A percentile compares a stretch with the other conserved stretches of the same genome.
These are phyloP conservation scores for Nephrotoma appendiculata DNA, from an alignment of 2,888 invertebrate species.

Conservation along the genomic window DNA sequence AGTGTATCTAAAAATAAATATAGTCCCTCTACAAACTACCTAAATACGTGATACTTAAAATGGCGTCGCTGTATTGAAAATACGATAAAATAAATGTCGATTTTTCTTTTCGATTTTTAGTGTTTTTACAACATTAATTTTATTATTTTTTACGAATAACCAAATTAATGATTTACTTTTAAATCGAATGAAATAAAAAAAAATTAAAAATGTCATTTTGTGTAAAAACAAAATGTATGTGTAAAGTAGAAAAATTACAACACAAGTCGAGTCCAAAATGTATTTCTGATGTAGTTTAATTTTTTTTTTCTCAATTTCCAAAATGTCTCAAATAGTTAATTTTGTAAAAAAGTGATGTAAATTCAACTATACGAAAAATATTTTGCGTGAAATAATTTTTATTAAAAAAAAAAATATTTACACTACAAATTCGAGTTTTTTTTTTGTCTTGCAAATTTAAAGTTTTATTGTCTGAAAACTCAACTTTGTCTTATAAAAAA, in stretches of 20 bases:
- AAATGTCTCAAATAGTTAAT: background rate
- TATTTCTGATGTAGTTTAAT: background rate
- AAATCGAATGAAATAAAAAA: background rate
- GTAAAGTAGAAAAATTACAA: background rate
- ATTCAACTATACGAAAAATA: background rate
- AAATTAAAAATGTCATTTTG: background rate
- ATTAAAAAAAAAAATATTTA: background rate
- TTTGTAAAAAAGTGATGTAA: background rate
- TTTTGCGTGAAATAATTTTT: background rate
- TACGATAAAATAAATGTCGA: background rate
- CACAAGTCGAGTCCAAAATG: background rate
- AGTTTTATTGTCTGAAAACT: background rate
- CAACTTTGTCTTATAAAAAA: background rate
- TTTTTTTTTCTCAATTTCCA: background rate
- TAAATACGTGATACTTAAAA: slow-evolving; percentile 2
- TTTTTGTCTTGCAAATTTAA: background rate
- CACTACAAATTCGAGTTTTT: background rate
- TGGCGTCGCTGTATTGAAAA: background rate
- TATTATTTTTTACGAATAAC: background rate
- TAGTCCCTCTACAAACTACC: background rate
- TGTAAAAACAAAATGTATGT: background rate
- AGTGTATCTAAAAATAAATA: background rate
- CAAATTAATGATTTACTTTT: background rate
- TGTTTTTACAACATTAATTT: background rate
- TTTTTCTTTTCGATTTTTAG: background rate